Evolutionary conservation across 2,888 invertebrate genomes (phyloP), one percentile per base, ranked within the genome.

Genomic region (Drosophila multiciliata): DNA sequence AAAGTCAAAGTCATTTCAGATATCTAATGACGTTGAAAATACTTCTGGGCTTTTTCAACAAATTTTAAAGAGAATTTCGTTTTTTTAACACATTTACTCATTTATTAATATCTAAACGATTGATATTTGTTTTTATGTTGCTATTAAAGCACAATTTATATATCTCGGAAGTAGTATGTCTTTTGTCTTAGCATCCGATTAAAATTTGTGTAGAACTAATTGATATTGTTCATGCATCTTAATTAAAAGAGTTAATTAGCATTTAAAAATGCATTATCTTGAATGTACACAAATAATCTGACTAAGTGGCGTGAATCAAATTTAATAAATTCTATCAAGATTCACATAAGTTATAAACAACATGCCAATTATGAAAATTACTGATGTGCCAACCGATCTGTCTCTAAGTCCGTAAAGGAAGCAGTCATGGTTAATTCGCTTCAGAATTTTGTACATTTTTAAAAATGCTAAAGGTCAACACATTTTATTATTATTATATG

Each of bases 221-320:
- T 23, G 23, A 17, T 17, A 29, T 67, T 35, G 38, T 67, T 42
- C 26, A 29, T 53, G 7, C 36, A 32, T 49, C 23, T n/a, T 15
- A 52, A 48, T 52, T 45, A 45, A 55, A 48, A 57, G 23, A 12
- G 38, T 26, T 26, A 12, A n/a, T 48, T 38, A 33, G 26, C 20
- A 64, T 53, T 54, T 55, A 53, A 63, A 60, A 48, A 20, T 49
- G 50, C 52, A 75, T 64, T 52, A 70, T 38, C 49, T 58, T 52
- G 17, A 52, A 58, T 65, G 45, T 54, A 49, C 26, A 58, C 35
- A 52, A 48, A 33, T 57, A 55, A 73, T 69, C 45, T 42, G 57
- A 36, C 54, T 64, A 69, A 79, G 67, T 71, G 59, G 38, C 69
- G 66, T 76, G 71, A 73, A 73, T 82, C 54, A 73, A 71, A 69